phyloP scores from a whole-genome alignment of 2,113 vertebrate species.

The Sylvia atricapilla region DNA sequence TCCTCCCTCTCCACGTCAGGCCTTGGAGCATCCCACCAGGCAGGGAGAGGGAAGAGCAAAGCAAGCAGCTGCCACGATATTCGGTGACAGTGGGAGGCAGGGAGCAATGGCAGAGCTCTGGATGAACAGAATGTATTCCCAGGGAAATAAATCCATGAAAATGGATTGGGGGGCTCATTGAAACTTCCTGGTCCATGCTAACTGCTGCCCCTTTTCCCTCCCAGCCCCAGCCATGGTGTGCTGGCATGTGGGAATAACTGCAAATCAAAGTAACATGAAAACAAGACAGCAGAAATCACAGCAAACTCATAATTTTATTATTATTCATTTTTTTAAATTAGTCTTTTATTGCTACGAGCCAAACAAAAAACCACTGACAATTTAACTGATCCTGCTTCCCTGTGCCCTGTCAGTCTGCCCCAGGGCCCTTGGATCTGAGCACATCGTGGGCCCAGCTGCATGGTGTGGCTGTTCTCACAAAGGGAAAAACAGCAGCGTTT shows the following conservation, averaged over 20 bases:
- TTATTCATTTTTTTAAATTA: neutral
- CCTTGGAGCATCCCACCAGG: neutral
- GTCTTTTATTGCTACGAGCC: neutral
- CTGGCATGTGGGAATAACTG: neutral
- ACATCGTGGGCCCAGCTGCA: fast-evolving
- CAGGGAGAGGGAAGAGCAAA: neutral
- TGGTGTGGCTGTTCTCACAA: neutral
- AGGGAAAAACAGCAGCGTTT: neutral
- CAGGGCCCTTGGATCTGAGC: neutral
- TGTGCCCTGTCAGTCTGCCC: neutral
- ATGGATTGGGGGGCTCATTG: neutral
- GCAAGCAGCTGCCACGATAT: neutral
- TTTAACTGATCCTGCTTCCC: neutral
- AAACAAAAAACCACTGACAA: neutral
- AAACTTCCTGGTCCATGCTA: neutral
- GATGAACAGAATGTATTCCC: neutral
- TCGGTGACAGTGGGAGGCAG: neutral
- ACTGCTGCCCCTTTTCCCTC: neutral
- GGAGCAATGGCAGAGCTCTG: neutral
- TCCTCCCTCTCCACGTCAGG: neutral
- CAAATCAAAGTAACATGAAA: neutral
- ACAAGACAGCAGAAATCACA: neutral
- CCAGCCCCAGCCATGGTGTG: fast-evolving
- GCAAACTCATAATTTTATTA: neutral
- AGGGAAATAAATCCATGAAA: neutral